Evolutionary conservation across 1,140 invertebrate genomes (phyloP), one percentile per base, ranked within the genome.

Genomic region (Lanistes nyassanus): DNA sequence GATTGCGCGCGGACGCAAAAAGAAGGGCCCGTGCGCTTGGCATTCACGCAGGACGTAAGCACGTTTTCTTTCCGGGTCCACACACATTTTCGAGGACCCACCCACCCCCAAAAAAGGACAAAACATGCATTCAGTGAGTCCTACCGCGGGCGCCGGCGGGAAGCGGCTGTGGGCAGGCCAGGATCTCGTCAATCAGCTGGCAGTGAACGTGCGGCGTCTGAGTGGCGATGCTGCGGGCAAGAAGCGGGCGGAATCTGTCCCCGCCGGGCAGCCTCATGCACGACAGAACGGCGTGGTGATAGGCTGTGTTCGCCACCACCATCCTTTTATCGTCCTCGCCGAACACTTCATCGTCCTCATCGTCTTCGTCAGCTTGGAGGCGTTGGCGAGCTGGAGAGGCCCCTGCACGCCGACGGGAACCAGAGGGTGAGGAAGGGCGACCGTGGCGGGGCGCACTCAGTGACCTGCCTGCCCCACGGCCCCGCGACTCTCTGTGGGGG

Each of bases 141-240:
- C 71, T 69, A 76, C 75, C 75, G 51, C 42, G 58, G 21, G 58
- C 68, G 1, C n/a, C 11, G 7, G 36, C 29, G 11, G 42, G 68
- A 21, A 70, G 19, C 7, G 47, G 58, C 65, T 66, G 64, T 39
- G 70, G 70, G 26, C 56, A 72, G 55, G 36, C 73, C 26, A 75
- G 73, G n/a, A 67, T 31, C 68, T 76, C 68, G 60, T 64, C 68
- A 21, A 76, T 70, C 29, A 76, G 67, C 67, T 77, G 80, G 58
- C 78, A 76, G 72, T 80, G 72, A 23, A 58, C 75, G 47, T 77
- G 76, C 36, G 80, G 80, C 19, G 80, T 82, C 56, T 82, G 80
- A n/a, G 80, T 82, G 29, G 76, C 79, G 31, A 77, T 75, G 21
- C 72, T 79, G 21, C 75, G 71, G 1, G 37, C 65, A 13, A 68